phyloP scores from a whole-genome alignment of 2,888 invertebrate genomes.

The Tinea pellionella region DNA sequence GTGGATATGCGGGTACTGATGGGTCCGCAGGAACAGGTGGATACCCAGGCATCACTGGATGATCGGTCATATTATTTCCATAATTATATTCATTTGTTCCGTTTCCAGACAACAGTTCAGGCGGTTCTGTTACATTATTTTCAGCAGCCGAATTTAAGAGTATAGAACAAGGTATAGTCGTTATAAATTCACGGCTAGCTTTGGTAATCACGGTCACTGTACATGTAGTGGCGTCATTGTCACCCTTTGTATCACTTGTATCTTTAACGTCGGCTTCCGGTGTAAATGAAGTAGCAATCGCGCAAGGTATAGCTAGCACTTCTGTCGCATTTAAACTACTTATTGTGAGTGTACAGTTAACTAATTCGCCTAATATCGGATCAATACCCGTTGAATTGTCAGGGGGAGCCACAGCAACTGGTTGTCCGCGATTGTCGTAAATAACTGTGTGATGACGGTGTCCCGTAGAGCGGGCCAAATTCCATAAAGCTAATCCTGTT shows the following conservation, averaged over 20 bases:
- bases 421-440: conserved; percentile 59
- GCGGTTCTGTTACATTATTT: conserved; percentile 59
- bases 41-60: conserved; percentile 14
- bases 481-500: conserved; percentile 63
- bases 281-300: conserved; percentile 61
- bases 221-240: conserved; percentile 51
- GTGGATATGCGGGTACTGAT: background rate
- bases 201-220: conserved; percentile 55
- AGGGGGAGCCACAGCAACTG: conserved; percentile 49
- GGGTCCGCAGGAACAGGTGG: conserved; percentile 17
- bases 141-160: conserved; percentile 55
- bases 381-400: conserved; percentile 41
- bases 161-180: conserved; percentile 59
- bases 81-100: conserved; percentile 19
- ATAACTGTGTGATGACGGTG: conserved; percentile 52
- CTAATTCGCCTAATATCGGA: conserved; percentile 50
- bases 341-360: conserved; percentile 59
- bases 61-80: background rate
- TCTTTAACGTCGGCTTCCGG: conserved; percentile 56
- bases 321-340: conserved; percentile 47
- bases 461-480: conserved; percentile 58
- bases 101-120: conserved; percentile 24
- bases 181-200: conserved; percentile 49
- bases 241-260: conserved; percentile 27
- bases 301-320: conserved; percentile 58